Conservation (phyloP, 2,888 invertebrate genomes). For the Urechis unicinctus region DNA sequence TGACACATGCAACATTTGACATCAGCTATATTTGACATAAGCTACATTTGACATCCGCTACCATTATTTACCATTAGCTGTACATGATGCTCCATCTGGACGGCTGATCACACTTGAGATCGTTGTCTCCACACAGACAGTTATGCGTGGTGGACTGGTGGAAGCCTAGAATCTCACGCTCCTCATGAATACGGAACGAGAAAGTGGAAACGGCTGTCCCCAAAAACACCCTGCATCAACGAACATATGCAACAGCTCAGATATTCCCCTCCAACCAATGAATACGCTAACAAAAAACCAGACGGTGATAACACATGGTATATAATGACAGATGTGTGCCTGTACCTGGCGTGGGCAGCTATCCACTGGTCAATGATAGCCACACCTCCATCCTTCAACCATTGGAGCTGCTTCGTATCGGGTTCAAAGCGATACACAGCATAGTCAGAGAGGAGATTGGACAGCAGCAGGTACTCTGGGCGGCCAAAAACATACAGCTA, state of each 20-base stretch:
- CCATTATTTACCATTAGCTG: slow-evolving; percentile 3
- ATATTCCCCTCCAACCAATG: neutral
- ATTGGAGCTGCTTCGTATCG: slow-evolving; percentile 25
- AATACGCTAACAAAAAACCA: neutral
- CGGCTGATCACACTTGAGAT: slow-evolving; percentile 64
- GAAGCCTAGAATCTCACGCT: slow-evolving; percentile 90
- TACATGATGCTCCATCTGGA: slow-evolving; percentile 61
- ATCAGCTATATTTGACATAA: no score
- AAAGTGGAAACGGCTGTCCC: slow-evolving; percentile 95
- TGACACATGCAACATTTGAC: no score
- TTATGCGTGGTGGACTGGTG: slow-evolving; percentile 77
- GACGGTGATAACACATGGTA: neutral
- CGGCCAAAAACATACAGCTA: slow-evolving; percentile 6
- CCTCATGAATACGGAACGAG: slow-evolving; percentile 93
- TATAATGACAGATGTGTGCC: neutral
- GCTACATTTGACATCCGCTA: no score
- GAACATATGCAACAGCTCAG: neutral
- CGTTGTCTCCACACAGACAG: slow-evolving; percentile 64
- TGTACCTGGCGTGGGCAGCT: slow-evolving; percentile 71
- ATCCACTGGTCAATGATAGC: slow-evolving; percentile 95
- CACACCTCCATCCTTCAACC: slow-evolving; percentile 72
- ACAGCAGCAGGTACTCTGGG: slow-evolving; percentile 52
- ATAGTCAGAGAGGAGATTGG: slow-evolving; percentile 47
- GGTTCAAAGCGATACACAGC: slow-evolving; percentile 34
- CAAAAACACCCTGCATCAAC: slow-evolving; percentile 63